These are phyloP conservation scores for Hirtodrosophila alboralis DNA, from an alignment of 2,888 invertebrate genomes.

Conservation along the genomic window DNA sequence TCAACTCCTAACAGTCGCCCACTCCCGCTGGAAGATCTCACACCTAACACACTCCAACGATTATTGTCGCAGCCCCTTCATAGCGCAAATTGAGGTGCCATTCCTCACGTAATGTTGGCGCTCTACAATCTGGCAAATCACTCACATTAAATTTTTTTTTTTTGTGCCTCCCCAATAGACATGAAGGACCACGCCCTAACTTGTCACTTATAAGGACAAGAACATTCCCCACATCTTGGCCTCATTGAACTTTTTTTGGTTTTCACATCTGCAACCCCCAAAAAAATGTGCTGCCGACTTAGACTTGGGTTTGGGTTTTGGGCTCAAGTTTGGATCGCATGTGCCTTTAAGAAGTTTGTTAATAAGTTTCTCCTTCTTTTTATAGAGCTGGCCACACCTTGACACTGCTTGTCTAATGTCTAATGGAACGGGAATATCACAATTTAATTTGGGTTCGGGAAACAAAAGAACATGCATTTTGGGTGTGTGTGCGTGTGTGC, in stretches of 20 bases:
- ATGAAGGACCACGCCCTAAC: slow-evolving; percentile 27
- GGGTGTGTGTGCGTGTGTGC: slow-evolving; percentile 19
- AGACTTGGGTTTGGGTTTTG: too few species aligned
- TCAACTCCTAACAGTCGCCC: neutral
- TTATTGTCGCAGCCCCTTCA: neutral
- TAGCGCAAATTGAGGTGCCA: slow-evolving; percentile 34
- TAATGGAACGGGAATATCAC: neutral
- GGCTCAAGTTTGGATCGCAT: slow-evolving; percentile 18
- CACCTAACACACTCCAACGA: neutral
- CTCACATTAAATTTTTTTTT: slow-evolving; percentile 31
- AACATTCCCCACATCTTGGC: neutral
- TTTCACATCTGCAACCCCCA: slow-evolving; percentile 32
- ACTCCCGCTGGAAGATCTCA: neutral
- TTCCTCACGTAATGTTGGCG: slow-evolving; percentile 39
- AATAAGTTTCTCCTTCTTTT: slow-evolving; percentile 53
- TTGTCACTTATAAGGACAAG: slow-evolving; percentile 3
- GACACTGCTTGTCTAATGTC: neutral
- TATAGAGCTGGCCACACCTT: slow-evolving; percentile 56
- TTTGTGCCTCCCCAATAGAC: slow-evolving; percentile 1
- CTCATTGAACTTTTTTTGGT: slow-evolving; percentile 28
- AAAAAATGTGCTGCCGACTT: too few species aligned
- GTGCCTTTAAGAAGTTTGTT: slow-evolving; percentile 41
- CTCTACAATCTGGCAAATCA: slow-evolving; percentile 39
- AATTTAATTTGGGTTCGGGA: slow-evolving; percentile 35
- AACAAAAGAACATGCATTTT: slow-evolving; percentile 29